A percentile compares a stretch with the other conserved stretches of the same genome.
These are phyloP conservation scores for Coilia nasus DNA, from an alignment of 2,797 vertebrate species.

Conservation along the genomic window DNA sequence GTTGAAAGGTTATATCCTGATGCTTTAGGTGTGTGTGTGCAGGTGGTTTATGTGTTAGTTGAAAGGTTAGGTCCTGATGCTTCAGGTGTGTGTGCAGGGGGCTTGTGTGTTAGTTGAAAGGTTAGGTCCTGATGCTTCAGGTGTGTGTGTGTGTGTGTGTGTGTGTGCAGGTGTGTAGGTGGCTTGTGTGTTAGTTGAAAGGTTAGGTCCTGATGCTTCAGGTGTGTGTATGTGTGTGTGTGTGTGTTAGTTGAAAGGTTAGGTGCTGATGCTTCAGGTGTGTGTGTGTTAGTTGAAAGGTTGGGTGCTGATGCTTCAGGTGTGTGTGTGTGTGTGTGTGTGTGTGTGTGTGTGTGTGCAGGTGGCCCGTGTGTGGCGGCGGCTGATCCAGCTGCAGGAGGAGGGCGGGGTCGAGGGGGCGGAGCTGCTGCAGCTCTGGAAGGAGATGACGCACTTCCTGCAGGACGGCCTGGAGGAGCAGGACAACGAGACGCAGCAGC, in stretches of 20 bases:
- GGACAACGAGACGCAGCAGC: conserved; percentile 83
- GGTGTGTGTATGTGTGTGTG: background rate
- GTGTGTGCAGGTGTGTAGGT: too few relatives aligned
- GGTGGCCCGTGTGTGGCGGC: conserved; percentile 84
- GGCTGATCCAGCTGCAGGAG: conserved; percentile 79
- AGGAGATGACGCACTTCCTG: conserved; percentile 82
- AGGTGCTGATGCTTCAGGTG: background rate
- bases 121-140: too few relatives aligned
- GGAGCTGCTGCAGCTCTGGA: conserved; percentile 86
- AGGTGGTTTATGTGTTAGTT: conserved; percentile 17
- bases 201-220: too few relatives aligned
- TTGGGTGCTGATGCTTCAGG: background rate
- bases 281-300: background rate
- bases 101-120: conserved; percentile 31
- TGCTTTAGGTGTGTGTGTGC: too few relatives aligned
- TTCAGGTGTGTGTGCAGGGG: background rate
- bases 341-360: conserved; percentile 57
- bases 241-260: too few relatives aligned
- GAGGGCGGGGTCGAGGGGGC: conserved; percentile 77
- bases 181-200: conserved; percentile 10
- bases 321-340: background rate
- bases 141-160: conserved; percentile 15
- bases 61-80: too few relatives aligned
- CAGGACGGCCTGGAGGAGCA: conserved; percentile 71
- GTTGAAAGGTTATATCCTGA: too few relatives aligned